Conservation (phyloP, 2,888 invertebrate genomes). For the Zonitis immaculata region DNA sequence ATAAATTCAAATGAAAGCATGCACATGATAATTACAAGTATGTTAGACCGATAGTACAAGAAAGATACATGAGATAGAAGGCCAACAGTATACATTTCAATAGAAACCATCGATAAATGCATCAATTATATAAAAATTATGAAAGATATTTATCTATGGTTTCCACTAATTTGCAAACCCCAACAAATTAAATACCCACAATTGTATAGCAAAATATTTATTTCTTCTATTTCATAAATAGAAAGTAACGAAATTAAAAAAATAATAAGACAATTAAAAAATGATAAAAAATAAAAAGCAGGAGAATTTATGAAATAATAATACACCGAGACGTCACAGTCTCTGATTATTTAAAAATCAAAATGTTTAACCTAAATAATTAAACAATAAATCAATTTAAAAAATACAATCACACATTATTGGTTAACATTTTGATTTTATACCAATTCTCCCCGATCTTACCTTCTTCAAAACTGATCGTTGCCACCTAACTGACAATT, state of each 20-base stretch:
- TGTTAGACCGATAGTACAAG: slow-evolving; percentile 46
- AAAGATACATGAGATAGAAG: slow-evolving; percentile 49
- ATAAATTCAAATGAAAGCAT: slow-evolving; percentile 40
- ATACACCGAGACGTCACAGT: slow-evolving; percentile 45
- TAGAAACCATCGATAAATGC: slow-evolving; percentile 30
- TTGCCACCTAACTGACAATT: background rate
- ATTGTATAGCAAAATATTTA: slow-evolving; percentile 44
- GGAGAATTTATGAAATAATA: slow-evolving; percentile 28
- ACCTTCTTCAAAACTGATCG: slow-evolving; percentile 33
- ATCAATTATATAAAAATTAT: slow-evolving; percentile 9
- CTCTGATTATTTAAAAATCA: slow-evolving; percentile 41
- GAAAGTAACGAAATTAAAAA: slow-evolving; percentile 23
- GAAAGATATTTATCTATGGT: slow-evolving; percentile 27
- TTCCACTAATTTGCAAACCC: slow-evolving; percentile 37
- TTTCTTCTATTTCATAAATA: background rate
- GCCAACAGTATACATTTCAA: slow-evolving; percentile 46
- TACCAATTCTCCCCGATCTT: slow-evolving; percentile 47
- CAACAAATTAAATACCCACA: slow-evolving; percentile 39
- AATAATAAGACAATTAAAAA: slow-evolving; percentile 33
- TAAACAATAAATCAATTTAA: background rate
- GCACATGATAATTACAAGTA: slow-evolving; percentile 41
- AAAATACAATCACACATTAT: slow-evolving; percentile 6
- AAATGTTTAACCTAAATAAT: slow-evolving; percentile 32
- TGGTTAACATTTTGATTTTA: slow-evolving; percentile 41
- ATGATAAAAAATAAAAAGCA: slow-evolving; percentile 25